Base-by-base conservation (phyloP, 2,797 vertebrate genomes). In the Chiroxiphia lanceolata region DNA sequence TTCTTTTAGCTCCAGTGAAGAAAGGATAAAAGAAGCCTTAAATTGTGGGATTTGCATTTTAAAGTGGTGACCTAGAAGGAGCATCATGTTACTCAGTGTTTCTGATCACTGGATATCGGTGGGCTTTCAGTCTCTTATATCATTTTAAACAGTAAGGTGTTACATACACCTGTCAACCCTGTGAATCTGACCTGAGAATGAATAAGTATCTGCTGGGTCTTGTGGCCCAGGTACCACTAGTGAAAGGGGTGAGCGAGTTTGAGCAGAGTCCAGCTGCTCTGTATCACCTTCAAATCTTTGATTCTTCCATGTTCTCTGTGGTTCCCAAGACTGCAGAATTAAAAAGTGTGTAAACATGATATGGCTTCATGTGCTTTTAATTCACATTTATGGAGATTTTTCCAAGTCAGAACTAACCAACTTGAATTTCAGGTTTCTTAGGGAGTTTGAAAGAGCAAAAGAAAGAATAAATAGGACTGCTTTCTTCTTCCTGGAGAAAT, bases 21-120 rank as follows among this genome's bases (percentile, higher is more conserved):
- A 68, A 86, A 86, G 29, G 75, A 54, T 56, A 84, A 86, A 89
- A 22, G 47, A 85, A 65, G 13, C 9, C 25, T 80, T 90, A 68
- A 85, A 57, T 48, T 68, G 23, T 67, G 22, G 3, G 3, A 0
- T 57, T 86, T 87, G 53, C 40, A 38, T 27, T 51, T 85, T 82
- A 33, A 80, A 36, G 10, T 27, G 34, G 48, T 0, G 9, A 18
- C 38, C 33, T 38, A 51, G 23, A 86, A 81, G 22, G 21, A 31
- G 13, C 20, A 44, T 71, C 0, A 0, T 50, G 59, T 71, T 92
- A 61, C n/a, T 78, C 9, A 0, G 13, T 4, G 23, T 70, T 92
- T 88, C 47, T 89, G 34, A 53, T 53, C 12, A 6, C 21, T 65
- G 48, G 19, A 19, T 38, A 18, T 42, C 74, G 10, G 31, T 40